A percentile compares a stretch with the other conserved stretches of the same genome.
Conservation (phyloP, 2,888 invertebrate genomes). For the Cosmorhoe ocellata region DNA sequence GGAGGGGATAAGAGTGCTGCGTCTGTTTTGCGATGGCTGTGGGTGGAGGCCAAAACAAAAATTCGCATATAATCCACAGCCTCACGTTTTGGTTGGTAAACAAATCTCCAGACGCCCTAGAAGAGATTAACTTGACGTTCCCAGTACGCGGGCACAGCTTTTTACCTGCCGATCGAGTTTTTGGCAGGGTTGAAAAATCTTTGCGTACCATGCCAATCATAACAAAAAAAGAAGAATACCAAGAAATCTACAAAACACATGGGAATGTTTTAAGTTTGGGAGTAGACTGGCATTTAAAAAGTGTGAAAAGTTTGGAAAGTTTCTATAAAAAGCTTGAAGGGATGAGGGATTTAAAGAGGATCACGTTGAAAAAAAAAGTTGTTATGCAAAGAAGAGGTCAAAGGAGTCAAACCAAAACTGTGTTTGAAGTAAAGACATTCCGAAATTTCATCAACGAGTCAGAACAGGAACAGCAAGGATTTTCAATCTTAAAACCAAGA, state of each 20-base stretch:
- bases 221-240: background rate
- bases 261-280: background rate
- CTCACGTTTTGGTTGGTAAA: background rate
- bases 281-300: background rate
- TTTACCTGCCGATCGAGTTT: conserved; percentile 31
- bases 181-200: background rate
- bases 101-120: background rate
- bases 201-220: background rate
- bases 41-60: background rate
- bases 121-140: background rate
- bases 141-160: conserved; percentile 26
- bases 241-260: background rate
- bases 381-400: background rate
- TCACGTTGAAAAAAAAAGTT: background rate
- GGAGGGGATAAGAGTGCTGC: background rate
- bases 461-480: conserved; percentile 3
- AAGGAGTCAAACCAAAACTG: background rate
- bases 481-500: conserved; percentile 4
- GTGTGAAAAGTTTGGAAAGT: background rate
- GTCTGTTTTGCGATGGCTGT: background rate
- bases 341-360: background rate
- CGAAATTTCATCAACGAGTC: conserved; percentile 3
- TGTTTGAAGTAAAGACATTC: conserved; percentile 2
- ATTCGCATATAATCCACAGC: background rate
- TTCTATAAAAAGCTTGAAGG: background rate